Conservation (phyloP, 2,113 vertebrate genomes). For the Rafetus swinhoei region DNA sequence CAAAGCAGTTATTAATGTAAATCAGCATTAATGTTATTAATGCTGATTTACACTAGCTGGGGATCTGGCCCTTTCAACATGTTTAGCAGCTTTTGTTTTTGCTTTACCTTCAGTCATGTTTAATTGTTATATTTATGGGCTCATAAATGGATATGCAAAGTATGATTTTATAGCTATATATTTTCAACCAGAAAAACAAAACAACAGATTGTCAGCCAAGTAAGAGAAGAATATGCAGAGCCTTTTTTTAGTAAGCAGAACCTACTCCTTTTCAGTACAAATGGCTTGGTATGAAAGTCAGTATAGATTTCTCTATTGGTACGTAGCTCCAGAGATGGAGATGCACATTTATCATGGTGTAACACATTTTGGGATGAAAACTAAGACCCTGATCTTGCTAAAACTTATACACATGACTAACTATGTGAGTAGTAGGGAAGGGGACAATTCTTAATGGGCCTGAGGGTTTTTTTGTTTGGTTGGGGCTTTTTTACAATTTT, state of each 20-base stretch:
- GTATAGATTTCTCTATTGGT: not conserved
- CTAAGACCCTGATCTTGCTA: not conserved
- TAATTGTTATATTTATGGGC: not conserved
- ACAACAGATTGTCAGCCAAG: not conserved
- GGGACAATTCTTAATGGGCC: no score
- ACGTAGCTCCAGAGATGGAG: not conserved
- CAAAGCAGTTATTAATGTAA: not conserved
- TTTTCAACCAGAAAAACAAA: not conserved
- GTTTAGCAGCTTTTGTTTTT: not conserved
- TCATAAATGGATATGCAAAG: not conserved
- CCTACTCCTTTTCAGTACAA: not conserved
- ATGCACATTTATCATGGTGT: not conserved
- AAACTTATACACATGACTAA: not conserved
- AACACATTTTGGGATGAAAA: not conserved
- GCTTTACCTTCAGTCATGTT: not conserved
- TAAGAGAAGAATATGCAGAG: not conserved
- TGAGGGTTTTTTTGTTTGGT: no score
- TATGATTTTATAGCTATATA: not conserved
- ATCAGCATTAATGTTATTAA: not conserved
- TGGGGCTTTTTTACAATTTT: not conserved
- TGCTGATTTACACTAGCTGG: not conserved
- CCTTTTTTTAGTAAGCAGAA: not conserved
- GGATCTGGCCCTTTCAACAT: rapidly evolving
- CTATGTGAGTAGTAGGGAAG: not conserved
- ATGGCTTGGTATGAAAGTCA: not conserved